Conservation (phyloP, 2,888 invertebrate species). For the Agrochola circellaris region DNA sequence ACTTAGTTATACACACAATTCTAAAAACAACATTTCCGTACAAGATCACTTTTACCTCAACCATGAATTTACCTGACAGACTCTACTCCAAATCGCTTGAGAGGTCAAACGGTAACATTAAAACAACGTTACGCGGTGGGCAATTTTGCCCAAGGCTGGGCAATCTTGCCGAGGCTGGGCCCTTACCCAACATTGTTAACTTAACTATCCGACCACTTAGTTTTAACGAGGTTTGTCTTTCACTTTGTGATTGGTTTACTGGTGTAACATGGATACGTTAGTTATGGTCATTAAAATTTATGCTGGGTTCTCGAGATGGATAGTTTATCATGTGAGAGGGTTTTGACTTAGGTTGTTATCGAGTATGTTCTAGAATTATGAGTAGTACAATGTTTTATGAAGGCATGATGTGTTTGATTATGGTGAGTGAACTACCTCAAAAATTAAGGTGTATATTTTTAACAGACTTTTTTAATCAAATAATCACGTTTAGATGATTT, state of each 20-base stretch:
- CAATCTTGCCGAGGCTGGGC: neutral
- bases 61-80: conserved; percentile 20
- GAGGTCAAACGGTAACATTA: conserved; percentile 42
- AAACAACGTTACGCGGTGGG: conserved; percentile 19
- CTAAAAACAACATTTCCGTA: neutral
- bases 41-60: conserved; percentile 10
- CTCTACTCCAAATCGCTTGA: conserved; percentile 5
- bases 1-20: neutral
- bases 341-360: conserved; percentile 7
- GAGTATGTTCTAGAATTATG: neutral
- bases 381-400: neutral
- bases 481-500: too few relatives aligned
- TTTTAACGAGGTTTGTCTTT: conserved; percentile 52
- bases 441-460: neutral
- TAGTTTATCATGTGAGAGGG: neutral
- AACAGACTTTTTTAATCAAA: neutral
- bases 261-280: conserved; percentile 23
- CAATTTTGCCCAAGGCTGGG: conserved; percentile 28
- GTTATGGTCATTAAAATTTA: conserved; percentile 25
- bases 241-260: conserved; percentile 44
- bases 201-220: conserved; percentile 49
- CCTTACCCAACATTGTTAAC: conserved; percentile 35
- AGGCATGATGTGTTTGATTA: neutral
- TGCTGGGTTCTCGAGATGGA: conserved; percentile 1
- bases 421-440: neutral